phyloP scores from a whole-genome alignment of 2,797 vertebrate genomes.

The Phylloscopus collybita region DNA sequence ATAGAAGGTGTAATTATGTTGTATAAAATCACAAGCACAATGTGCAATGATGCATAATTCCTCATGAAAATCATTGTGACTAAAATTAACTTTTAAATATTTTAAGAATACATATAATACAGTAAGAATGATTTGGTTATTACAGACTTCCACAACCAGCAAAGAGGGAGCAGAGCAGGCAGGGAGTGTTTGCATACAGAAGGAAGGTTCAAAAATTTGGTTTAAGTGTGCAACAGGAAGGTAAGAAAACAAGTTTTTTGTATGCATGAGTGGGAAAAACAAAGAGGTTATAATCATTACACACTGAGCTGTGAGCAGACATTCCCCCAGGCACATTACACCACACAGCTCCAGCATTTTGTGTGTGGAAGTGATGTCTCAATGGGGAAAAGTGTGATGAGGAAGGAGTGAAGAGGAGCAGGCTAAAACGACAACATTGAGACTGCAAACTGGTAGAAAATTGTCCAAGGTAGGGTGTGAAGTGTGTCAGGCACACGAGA shows the following conservation, averaged over 20 bases:
- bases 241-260: background rate
- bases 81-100: slow-evolving; percentile 71
- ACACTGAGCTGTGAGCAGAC: background rate
- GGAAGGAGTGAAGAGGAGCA: background rate
- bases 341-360: background rate
- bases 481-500: fast-evolving
- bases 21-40: slow-evolving; percentile 74
- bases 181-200: background rate
- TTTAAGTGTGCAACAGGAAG: background rate
- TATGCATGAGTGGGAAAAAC: background rate
- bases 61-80: slow-evolving; percentile 55
- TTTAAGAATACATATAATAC: slow-evolving; percentile 50
- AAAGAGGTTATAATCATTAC: background rate
- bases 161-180: background rate
- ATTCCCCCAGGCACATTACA: background rate
- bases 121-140: slow-evolving; percentile 31
- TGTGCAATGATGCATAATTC: slow-evolving; percentile 75
- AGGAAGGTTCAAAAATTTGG: background rate
- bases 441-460: background rate
- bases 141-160: background rate
- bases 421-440: background rate
- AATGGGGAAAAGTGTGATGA: background rate
- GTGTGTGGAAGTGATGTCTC: background rate
- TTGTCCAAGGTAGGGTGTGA: background rate
- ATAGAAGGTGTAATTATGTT: slow-evolving; percentile 80